Base-by-base conservation (phyloP, 2,888 invertebrate species). In the Automeris io region DNA sequence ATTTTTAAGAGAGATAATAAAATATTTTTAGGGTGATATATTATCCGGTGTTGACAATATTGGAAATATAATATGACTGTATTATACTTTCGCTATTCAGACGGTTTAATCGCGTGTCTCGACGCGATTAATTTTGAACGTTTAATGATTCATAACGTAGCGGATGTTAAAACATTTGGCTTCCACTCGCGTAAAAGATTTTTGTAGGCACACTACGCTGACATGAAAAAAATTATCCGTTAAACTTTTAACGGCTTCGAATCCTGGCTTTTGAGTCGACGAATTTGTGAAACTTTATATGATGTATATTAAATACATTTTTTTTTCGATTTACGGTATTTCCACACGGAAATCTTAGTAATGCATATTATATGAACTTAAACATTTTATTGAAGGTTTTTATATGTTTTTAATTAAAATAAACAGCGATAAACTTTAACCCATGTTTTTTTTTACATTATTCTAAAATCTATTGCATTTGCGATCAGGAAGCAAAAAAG, bases 21-120 rank as follows among this genome's bases (percentile, higher is more conserved):
- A n/a, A n/a, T n/a, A n/a, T n/a, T n/a, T n/a, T n/a, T n/a, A n/a
- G n/a, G n/a, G n/a, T n/a, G n/a, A n/a, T n/a, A n/a, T n/a, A n/a
- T n/a, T n/a, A n/a, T n/a, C n/a, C n/a, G n/a, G n/a, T n/a, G n/a
- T n/a, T n/a, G n/a, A n/a, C n/a, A n/a, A n/a, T n/a, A n/a, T n/a
- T n/a, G n/a, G n/a, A n/a, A n/a, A n/a, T n/a, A n/a, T n/a, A n/a
- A n/a, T n/a, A n/a, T n/a, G n/a, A n/a, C n/a, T n/a, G 29, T 29
- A 29, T 46, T 45, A 42, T 35, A 39, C 49, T 44, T 45, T 47
- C 48, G 46, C 53, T 54, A 62, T 66, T 69, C 64, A 56, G 49
- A 50, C 45, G 44, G 60, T 58, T 64, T 57, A 63, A 69, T 68
- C 57, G 60, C 65, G 55, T 63, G 64, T 59, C 55, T 55, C 56